A percentile compares a stretch with the other conserved stretches of the same genome.
These are phyloP conservation scores for Machaerirhynchus nigripectus DNA, from an alignment of 2,113 vertebrate genomes.

Conservation along the genomic window DNA sequence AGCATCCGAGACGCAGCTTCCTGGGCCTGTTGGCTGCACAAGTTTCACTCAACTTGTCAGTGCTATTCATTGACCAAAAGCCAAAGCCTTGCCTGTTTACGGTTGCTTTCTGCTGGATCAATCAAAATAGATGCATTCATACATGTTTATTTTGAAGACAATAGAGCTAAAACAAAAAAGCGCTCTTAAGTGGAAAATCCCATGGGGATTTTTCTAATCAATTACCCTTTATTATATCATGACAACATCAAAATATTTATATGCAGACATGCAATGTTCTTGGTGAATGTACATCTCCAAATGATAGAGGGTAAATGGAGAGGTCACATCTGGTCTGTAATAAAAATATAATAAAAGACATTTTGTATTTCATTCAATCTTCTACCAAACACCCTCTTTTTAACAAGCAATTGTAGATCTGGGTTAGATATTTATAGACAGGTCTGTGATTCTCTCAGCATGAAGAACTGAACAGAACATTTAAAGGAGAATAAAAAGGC, in stretches of 20 bases:
- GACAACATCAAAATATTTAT: conserved; percentile 60
- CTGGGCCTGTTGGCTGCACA: neutral
- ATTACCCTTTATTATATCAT: conserved; percentile 29
- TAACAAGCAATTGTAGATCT: conserved; percentile 58
- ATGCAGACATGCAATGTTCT: conserved; percentile 10
- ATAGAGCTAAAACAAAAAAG: neutral
- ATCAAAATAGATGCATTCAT: neutral
- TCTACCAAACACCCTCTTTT: conserved; percentile 35
- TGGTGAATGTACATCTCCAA: conserved; percentile 28
- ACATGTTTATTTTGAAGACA: conserved; percentile 15
- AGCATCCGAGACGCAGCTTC: rapidly evolving
- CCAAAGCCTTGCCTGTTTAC: neutral
- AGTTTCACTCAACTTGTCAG: neutral
- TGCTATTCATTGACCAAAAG: neutral
- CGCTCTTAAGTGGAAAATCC: conserved; percentile 37
- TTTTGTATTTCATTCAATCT: conserved; percentile 49
- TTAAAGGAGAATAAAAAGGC: conserved; percentile 38
- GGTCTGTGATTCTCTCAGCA: conserved; percentile 53
- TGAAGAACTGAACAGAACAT: conserved; percentile 56
- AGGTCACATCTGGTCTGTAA: conserved; percentile 50
- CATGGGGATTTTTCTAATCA: conserved; percentile 36
- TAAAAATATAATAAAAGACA: conserved; percentile 42
- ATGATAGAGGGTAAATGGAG: conserved; percentile 33
- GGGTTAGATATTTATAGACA: conserved; percentile 76
- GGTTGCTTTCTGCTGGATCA: conserved; percentile 9